These are phyloP conservation scores for Tragopan temminckii DNA, from an alignment of 2,797 vertebrate species.

Conservation along the genomic window DNA sequence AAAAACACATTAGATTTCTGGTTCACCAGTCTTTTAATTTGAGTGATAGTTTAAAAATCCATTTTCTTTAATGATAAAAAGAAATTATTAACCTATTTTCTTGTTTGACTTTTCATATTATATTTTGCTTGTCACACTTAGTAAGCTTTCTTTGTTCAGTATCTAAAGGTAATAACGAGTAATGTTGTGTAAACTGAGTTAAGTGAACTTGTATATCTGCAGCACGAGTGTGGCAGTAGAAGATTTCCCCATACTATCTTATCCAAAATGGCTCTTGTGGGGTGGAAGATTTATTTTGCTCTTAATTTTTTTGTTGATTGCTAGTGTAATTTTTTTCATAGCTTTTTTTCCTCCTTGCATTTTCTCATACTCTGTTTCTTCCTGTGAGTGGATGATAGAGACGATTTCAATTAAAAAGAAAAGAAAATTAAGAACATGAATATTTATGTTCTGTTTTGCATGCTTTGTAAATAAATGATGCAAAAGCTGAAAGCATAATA, in stretches of 20 bases:
- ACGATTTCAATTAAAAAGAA: not conserved
- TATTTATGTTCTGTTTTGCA: not conserved
- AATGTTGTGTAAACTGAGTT: not conserved
- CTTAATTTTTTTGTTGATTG: not conserved
- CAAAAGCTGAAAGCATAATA: slow-evolving; percentile 3
- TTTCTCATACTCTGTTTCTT: not conserved
- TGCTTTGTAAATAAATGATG: slow-evolving; percentile 22
- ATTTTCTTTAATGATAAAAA: not conserved
- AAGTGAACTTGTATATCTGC: not conserved
- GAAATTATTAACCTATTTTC: not conserved
- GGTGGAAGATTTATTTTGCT: not conserved
- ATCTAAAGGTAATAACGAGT: not conserved
- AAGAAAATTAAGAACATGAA: not conserved
- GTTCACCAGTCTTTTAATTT: not conserved
- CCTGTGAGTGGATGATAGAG: not conserved
- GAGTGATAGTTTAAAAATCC: not conserved
- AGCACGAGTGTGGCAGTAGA: not conserved
- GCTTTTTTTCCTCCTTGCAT: not conserved
- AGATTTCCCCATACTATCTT: not conserved
- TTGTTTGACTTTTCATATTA: not conserved
- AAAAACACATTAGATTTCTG: not conserved
- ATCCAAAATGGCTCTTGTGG: not conserved
- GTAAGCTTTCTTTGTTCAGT: not conserved
- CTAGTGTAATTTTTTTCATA: not conserved
- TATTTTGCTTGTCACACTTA: not conserved